Evolutionary conservation across 2,888 invertebrate species (phyloP), one percentile per base, ranked within the genome.

Genomic region (Argyra leucocephala): DNA sequence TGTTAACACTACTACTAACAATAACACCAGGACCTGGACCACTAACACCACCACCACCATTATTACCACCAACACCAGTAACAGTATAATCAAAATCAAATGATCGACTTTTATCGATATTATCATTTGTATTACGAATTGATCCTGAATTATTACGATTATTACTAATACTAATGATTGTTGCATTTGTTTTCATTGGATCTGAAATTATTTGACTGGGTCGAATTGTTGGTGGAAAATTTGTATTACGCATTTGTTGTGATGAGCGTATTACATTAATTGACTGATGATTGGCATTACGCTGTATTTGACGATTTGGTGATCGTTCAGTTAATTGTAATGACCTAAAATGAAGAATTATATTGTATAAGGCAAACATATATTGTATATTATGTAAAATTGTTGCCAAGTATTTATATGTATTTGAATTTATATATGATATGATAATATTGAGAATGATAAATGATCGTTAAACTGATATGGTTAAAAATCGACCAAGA

Each of bases 261-360:
- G 22, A 37, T 48, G 22, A 18, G 10, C 15, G 48, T n/a, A 31
- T 61, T 21, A n/a, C 64, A 62, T 68, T 70, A 61, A 15, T 31
- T 65, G n/a, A 62, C 63, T 23, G 68, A 62, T 78, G 63, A 78
- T 57, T 69, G 69, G 22, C 64, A 62, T 65, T 71, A 70, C 5
- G 65, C 26, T 26, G 68, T 37, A 64, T 68, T 23, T 68, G 67
- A 63, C 79, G 78, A 67, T 76, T 81, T 0, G 83, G 83, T 0
- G 84, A 84, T 57, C 81, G 80, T 71, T 87, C 87, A 0, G 85
- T 86, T 26, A 87, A 76, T 72, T 87, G 87, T 26, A 87, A 79
- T 69, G 87, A 87, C 71, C 86, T 81, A 68, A 2, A 67, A n/a
- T 57, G 21, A 57, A 24, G 21, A 12, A 22, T 22, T 57, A 22